Evolutionary conservation across 2,113 vertebrate species (phyloP).

Genomic region (Chrysemys picta): DNA sequence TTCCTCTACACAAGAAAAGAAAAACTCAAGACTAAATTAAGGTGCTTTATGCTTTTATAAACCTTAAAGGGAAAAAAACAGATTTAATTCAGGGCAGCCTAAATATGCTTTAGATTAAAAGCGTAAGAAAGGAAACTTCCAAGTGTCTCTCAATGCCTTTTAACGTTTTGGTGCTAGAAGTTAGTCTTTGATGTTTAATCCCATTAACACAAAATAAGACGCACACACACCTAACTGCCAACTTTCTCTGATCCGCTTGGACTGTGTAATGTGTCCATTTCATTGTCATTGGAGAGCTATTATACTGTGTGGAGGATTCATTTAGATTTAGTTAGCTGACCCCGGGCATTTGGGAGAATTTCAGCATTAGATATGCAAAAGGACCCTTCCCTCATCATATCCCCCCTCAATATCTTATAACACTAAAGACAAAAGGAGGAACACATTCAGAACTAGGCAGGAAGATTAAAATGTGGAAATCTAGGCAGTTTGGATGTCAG

Average conservation of each 20-base stretch:
- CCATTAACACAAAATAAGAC: constrained; percentile 51
- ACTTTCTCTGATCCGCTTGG: constrained; percentile 39
- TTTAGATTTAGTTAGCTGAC: constrained; percentile 45
- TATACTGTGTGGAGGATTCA: not conserved
- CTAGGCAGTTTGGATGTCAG: not conserved
- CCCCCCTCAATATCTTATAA: not conserved
- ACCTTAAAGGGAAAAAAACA: constrained; percentile 6
- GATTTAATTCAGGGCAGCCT: constrained; percentile 42
- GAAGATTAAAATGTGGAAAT: not conserved
- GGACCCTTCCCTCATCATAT: not conserved
- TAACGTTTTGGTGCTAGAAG: constrained; percentile 27
- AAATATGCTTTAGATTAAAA: constrained; percentile 40
- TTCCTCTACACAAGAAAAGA: constrained; percentile 28
- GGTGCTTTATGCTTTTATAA: constrained; percentile 30
- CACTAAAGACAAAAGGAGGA: not conserved
- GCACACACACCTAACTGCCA: constrained; percentile 34
- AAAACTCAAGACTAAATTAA: constrained; percentile 7
- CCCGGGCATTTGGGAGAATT: constrained; percentile 20
- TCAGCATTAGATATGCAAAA: not conserved
- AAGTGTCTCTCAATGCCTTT: constrained; percentile 28
- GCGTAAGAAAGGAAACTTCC: constrained; percentile 9
- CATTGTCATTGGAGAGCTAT: constrained; percentile 18
- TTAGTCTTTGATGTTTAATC: constrained; percentile 72
- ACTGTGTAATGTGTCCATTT: constrained; percentile 14
- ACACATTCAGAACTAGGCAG: not conserved